A percentile compares a stretch with the other conserved stretches of the same genome.
Evolutionary conservation across 2,888 invertebrate species (phyloP).

Genomic region (Eristalinus aeneus): DNA sequence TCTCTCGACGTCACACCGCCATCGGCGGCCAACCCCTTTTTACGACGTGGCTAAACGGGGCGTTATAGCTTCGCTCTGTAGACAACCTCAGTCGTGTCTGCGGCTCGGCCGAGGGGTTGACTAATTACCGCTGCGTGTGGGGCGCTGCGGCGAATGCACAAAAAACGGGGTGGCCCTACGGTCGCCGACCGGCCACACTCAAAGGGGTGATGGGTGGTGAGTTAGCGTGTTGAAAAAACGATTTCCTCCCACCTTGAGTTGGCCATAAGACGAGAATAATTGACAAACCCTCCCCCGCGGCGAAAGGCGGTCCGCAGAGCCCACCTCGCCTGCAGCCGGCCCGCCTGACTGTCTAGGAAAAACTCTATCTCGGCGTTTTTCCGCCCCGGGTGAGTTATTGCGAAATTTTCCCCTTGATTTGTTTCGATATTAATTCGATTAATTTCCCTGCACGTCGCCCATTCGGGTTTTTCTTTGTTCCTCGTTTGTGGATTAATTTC

Average conservation of each 20-base stretch:
- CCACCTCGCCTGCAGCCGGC: background rate
- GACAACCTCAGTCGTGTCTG: conserved; percentile 48
- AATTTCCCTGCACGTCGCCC: conserved; percentile 42
- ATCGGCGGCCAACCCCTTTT: conserved; percentile 39
- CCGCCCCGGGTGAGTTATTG: conserved; percentile 61
- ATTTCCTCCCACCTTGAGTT: conserved; percentile 7
- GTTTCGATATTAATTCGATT: conserved; percentile 71
- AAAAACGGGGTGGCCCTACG: conserved; percentile 14
- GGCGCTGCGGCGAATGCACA: conserved; percentile 2
- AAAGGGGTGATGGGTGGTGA: background rate
- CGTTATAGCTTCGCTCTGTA: conserved; percentile 54
- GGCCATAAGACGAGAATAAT: background rate
- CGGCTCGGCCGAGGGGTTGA: conserved; percentile 53
- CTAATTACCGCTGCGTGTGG: conserved; percentile 63
- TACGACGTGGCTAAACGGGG: conserved; percentile 66
- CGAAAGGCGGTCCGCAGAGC: background rate
- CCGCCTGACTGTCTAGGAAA: background rate
- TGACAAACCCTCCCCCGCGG: background rate
- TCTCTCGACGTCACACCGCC: background rate
- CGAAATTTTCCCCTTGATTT: conserved; percentile 69
- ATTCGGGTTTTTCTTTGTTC: conserved; percentile 12
- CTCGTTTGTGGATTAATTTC: conserved; percentile 57
- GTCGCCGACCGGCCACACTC: conserved; percentile 45
- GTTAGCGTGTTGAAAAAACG: conserved; percentile 12
- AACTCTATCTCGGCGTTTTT: conserved; percentile 60